phyloP scores from a whole-genome alignment of 2,797 vertebrate species.

The Selene dorsalis region DNA sequence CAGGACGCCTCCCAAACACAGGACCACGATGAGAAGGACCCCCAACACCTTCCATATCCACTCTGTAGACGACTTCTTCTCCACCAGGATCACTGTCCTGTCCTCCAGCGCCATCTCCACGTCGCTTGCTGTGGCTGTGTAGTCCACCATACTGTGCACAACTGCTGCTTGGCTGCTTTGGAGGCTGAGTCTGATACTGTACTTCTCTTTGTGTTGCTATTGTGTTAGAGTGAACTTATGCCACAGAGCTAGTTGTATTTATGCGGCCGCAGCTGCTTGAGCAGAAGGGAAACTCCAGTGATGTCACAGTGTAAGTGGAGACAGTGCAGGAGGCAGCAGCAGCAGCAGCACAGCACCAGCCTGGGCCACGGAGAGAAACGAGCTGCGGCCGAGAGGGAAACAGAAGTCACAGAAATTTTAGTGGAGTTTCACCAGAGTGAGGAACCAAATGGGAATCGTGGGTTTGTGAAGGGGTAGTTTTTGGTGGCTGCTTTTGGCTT shows the following conservation, averaged over 20 bases:
- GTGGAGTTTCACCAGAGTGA: slow-evolving; percentile 45
- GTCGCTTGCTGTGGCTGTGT: slow-evolving; percentile 59
- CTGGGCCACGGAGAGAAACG: slow-evolving; percentile 40
- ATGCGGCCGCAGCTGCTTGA: slow-evolving; percentile 60
- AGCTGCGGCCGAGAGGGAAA: slow-evolving; percentile 61
- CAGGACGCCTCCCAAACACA: slow-evolving; percentile 63
- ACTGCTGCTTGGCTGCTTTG: slow-evolving; percentile 2
- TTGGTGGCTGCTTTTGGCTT: slow-evolving; percentile 25
- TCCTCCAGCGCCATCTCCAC: slow-evolving; percentile 64
- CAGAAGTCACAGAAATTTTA: slow-evolving; percentile 66
- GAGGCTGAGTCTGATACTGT: slow-evolving; percentile 8
- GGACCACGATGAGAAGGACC: slow-evolving; percentile 36
- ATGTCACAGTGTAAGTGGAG: slow-evolving; percentile 80
- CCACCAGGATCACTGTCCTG: slow-evolving; percentile 67
- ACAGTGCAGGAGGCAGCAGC: slow-evolving; percentile 62
- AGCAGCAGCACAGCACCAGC: slow-evolving; percentile 18
- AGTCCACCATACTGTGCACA: slow-evolving; percentile 60
- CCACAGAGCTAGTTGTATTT: slow-evolving; percentile 72
- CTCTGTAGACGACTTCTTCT: slow-evolving; percentile 58
- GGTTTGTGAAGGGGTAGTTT: slow-evolving; percentile 69
- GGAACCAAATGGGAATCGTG: slow-evolving; percentile 32
- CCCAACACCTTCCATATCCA: slow-evolving; percentile 65
- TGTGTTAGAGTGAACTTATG: slow-evolving; percentile 66
- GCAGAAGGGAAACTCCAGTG: slow-evolving; percentile 84
- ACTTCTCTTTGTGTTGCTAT: slow-evolving; percentile 50